These are phyloP conservation scores for Neogobius melanostomus DNA, from an alignment of 2,113 vertebrate species.

Conservation along the genomic window DNA sequence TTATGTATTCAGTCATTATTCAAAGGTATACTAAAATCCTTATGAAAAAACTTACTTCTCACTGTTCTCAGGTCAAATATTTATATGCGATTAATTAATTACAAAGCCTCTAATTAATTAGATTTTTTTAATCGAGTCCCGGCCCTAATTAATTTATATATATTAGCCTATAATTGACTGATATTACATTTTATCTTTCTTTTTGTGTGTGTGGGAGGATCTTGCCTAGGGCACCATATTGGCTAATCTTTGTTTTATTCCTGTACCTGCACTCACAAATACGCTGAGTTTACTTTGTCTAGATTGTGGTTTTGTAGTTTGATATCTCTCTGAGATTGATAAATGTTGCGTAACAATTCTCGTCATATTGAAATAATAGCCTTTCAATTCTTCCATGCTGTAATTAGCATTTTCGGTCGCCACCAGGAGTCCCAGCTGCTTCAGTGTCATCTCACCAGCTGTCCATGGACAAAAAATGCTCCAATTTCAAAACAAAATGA, in stretches of 20 bases:
- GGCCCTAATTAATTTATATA: no score
- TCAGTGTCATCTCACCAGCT: constrained; percentile 46
- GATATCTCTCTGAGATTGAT: constrained; percentile 33
- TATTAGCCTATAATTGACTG: no score
- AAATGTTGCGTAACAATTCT: constrained; percentile 39
- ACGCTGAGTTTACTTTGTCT: not conserved
- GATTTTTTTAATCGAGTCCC: no score
- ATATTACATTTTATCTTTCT: no score
- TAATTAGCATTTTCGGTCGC: constrained; percentile 48
- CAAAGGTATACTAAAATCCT: no score
- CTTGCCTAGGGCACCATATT: not conserved
- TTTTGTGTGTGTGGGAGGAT: no score
- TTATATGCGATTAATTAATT: no score
- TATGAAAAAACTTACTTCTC: no score
- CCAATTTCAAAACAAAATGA: constrained; percentile 9
- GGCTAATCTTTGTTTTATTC: not conserved
- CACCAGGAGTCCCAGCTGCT: constrained; percentile 51
- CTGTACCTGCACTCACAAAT: not conserved
- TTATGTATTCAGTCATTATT: no score
- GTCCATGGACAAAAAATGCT: constrained; percentile 25
- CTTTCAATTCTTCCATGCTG: constrained; percentile 37
- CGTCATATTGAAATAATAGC: constrained; percentile 45
- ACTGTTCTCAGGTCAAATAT: no score
- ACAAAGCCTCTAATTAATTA: no score
- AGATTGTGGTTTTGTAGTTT: constrained; percentile 11